These are phyloP conservation scores for Gymnocypris eckloni DNA, from an alignment of 2,797 vertebrate species.

Conservation along the genomic window DNA sequence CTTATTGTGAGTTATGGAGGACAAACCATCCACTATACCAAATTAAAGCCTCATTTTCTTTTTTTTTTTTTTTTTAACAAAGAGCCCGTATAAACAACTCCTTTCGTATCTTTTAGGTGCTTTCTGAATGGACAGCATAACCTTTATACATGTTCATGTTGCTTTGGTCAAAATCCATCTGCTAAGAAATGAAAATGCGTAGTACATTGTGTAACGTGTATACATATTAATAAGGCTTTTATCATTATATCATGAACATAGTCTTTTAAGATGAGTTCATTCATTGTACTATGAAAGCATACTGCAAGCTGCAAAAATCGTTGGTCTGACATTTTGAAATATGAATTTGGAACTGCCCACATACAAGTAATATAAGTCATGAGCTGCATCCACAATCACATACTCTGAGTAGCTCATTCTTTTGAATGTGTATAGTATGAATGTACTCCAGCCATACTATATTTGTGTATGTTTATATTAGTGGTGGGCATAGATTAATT, in stretches of 20 bases:
- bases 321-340: not conserved
- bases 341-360: not conserved
- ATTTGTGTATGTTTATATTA: not conserved
- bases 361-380: not conserved
- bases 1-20: conserved; percentile 11
- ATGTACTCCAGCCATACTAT: not conserved
- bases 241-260: too few species aligned
- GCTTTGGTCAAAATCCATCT: not conserved
- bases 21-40: not conserved
- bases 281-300: not conserved
- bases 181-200: not conserved
- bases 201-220: not conserved
- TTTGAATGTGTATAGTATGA: not conserved
- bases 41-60: not conserved
- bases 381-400: not conserved
- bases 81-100: not conserved
- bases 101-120: not conserved
- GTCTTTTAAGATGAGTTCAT: not conserved
- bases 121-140: conserved; percentile 1
- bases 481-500: too few species aligned
- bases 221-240: too few species aligned
- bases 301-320: not conserved
- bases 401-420: not conserved
- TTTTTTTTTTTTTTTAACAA: not conserved
- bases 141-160: not conserved